Base-by-base conservation (phyloP, 2,113 vertebrate species). In the Carettochelys insculpta region DNA sequence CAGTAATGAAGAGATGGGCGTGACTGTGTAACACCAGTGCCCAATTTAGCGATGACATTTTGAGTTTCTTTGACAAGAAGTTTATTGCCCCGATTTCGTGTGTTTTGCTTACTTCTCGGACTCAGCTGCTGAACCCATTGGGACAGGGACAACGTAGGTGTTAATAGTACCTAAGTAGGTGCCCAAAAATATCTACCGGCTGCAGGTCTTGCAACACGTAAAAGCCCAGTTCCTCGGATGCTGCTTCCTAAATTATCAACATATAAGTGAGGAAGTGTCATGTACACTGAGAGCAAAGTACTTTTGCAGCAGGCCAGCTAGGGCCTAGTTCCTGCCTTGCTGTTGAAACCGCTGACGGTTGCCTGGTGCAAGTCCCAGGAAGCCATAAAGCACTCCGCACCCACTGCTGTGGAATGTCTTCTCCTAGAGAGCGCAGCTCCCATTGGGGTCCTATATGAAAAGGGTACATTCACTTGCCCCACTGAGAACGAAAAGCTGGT, bases 11-110 rank as follows among this genome's bases (percentile, higher is more conserved):
- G 95, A 95, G 96, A 94, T 3, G 11, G 91, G 95, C 95, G 52
- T 8, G 89, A 88, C 93, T 83, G 4, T 2, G 0, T n/a, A 51
- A 89, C 84, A 76, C 27, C 13, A 17, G 27, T 12, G 56, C 86
- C 94, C 94, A 94, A 96, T 96, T 96, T 97, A 89, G 88, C 88
- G 83, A 61, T 96, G 96, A 96, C 96, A 96, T 95, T n/a, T 97
- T 95, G 95, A 85, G 94, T 34, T 84, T 45, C 88, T 95, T 95
- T 45, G 73, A 79, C 87, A 90, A 90, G 83, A 97, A 96, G 87
- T 95, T 96, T 94, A 84, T 94, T 5, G 10, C 58, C 11, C 38
- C 6, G 12, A 27, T 45, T 16, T 61, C 34, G 43, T 48, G 31
- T 25, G 50, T 50, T 48, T 50, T 45, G 41, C 71, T 45, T 25